Evolutionary conservation across 2,113 vertebrate genomes (phyloP), one percentile per base, ranked within the genome.

Genomic region (Myxocyprinus asiaticus): DNA sequence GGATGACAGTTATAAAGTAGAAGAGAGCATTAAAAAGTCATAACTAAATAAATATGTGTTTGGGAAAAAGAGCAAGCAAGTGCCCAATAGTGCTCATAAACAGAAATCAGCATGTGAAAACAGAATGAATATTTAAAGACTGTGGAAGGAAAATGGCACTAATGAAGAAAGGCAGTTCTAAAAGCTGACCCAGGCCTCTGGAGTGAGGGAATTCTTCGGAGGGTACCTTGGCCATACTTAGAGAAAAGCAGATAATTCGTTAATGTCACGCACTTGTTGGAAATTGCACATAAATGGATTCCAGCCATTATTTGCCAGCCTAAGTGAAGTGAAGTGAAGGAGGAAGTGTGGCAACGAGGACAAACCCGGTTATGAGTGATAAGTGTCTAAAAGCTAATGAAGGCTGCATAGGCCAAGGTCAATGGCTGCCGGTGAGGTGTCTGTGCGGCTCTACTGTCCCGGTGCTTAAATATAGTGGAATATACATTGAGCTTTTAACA

Each of bases 271-370:
- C 88, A 93, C 91, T 92, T 91, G 92, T 92, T 93, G 90, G 91
- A 94, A 94, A 94, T 92, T 91, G 93, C 90, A 93, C 91, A 94
- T 93, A 94, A 94, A 94, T 94, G 93, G 92, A 94, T 94, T 93
- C 89, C 88, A 87, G 90, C 92, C 92, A 92, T 94, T 94, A 94
- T 93, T 93, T 92, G 90, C 90, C 85, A 63, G 91, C 90, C 89
- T 93, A 92, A 94, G 92, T 94, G 91, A 94, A 94, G 92, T 94
- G 91, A 94, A 93, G 91, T 91, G 91, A 91, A 92, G 89, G 90
- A 92, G 90, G 90, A 92, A 92, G 90, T 87, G 83, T 90, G 86
- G 89, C 83, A 82, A 88, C 90, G 91, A 93, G 92, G 92, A 92
- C 91, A 90, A 92, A 90, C 90, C 89, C 86, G 89, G 92, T 92